Evolutionary conservation across 1,140 invertebrate species (phyloP).

Genomic region (Drosophila serrata): DNA sequence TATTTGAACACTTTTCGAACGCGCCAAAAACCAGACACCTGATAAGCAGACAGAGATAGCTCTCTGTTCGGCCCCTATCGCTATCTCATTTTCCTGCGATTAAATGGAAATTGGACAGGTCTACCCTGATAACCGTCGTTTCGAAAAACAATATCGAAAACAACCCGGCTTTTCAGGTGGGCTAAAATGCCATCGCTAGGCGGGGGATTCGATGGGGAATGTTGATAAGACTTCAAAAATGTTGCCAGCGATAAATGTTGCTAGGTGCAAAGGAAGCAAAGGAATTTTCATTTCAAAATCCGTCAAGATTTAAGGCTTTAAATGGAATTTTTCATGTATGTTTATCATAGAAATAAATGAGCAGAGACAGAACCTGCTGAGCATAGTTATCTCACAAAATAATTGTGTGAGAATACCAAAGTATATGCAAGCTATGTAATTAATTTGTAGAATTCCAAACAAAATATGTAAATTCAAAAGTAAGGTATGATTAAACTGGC

Average conservation of each 20-base stretch:
- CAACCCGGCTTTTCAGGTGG: constrained; percentile 10
- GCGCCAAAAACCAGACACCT: constrained; percentile 38
- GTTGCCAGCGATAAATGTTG: constrained; percentile 33
- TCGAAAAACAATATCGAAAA: constrained; percentile 38
- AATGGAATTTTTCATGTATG: not conserved
- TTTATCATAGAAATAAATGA: not conserved
- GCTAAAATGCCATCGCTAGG: constrained; percentile 40
- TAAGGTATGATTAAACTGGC: not conserved
- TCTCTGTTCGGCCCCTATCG: constrained; percentile 11
- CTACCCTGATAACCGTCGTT: constrained; percentile 22
- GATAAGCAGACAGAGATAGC: constrained; percentile 41
- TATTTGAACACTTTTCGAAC: constrained; percentile 42
- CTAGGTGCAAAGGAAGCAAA: not conserved
- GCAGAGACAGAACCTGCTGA: not conserved
- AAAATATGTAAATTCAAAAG: not conserved
- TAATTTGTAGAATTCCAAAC: not conserved
- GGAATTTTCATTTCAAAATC: not conserved
- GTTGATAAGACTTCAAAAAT: constrained; percentile 13
- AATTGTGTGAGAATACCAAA: not conserved
- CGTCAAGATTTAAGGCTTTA: not conserved
- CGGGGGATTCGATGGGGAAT: constrained; percentile 25
- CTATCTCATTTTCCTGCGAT: constrained; percentile 22
- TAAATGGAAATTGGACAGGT: constrained; percentile 20
- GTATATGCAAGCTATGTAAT: not conserved
- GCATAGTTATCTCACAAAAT: not conserved